A percentile compares a stretch with the other conserved stretches of the same genome.
Conservation (phyloP, 2,888 invertebrate species). For the Coelopa pilipes region DNA sequence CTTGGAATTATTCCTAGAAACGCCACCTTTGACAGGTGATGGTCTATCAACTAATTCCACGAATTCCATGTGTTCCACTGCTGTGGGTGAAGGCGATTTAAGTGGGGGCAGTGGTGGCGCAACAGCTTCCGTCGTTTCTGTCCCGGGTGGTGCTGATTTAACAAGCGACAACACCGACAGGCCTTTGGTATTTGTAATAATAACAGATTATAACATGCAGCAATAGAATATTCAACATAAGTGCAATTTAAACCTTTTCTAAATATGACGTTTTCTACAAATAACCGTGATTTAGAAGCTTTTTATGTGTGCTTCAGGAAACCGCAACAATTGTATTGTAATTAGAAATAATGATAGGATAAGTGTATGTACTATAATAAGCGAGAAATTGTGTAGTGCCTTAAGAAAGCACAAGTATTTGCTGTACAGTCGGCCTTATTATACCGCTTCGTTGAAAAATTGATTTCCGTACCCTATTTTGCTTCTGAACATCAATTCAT, state of each 20-base stretch:
- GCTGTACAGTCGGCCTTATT: neutral
- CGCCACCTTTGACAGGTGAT: constrained; percentile 41
- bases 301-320: neutral
- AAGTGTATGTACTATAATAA: neutral
- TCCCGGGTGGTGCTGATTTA: constrained; percentile 21
- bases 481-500: no score
- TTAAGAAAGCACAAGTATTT: neutral
- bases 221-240: constrained; percentile 33
- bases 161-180: constrained; percentile 46
- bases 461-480: no score
- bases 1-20: constrained; percentile 54
- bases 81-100: constrained; percentile 29
- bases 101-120: constrained; percentile 7
- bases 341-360: neutral
- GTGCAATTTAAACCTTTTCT: constrained; percentile 27
- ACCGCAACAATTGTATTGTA: neutral
- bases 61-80: constrained; percentile 40
- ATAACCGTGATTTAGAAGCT: neutral
- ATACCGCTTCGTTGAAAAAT: no score
- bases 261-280: neutral
- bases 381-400: neutral
- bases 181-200: constrained; percentile 56
- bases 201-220: constrained; percentile 53
- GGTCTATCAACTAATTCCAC: constrained; percentile 47
- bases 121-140: constrained; percentile 3